These are phyloP conservation scores for Troilus luridus DNA, from an alignment of 2,888 invertebrate species.

Conservation along the genomic window DNA sequence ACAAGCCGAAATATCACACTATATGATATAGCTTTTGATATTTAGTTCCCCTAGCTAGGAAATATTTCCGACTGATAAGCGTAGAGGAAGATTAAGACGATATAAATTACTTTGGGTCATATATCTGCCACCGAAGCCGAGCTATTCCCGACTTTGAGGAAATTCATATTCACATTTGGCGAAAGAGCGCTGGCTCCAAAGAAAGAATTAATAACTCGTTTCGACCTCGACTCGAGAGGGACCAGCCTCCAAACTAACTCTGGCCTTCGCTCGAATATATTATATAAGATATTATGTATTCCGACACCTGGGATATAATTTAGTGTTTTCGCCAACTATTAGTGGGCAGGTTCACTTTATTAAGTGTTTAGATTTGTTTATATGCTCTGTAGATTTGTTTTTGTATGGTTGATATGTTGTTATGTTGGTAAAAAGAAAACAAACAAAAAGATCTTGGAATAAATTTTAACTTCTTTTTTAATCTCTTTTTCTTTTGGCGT, in stretches of 20 bases:
- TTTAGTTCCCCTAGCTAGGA: neutral
- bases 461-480: too few species aligned
- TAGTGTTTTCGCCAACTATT: neutral
- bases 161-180: neutral
- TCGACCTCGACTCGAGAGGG: neutral
- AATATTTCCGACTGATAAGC: neutral
- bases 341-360: neutral
- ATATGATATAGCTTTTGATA: conserved; percentile 14
- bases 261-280: neutral
- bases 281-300: neutral
- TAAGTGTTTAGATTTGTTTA: neutral
- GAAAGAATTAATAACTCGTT: neutral
- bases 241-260: neutral
- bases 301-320: neutral
- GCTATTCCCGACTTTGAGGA: neutral
- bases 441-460: too few species aligned
- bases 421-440: too few species aligned
- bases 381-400: too few species aligned
- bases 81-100: neutral
- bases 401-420: too few species aligned
- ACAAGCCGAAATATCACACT: neutral
- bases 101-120: neutral
- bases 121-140: neutral
- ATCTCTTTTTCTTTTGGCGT: too few species aligned
- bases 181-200: neutral